Evolutionary conservation across 2,888 invertebrate species (phyloP).

Genomic region (Tuta absoluta): DNA sequence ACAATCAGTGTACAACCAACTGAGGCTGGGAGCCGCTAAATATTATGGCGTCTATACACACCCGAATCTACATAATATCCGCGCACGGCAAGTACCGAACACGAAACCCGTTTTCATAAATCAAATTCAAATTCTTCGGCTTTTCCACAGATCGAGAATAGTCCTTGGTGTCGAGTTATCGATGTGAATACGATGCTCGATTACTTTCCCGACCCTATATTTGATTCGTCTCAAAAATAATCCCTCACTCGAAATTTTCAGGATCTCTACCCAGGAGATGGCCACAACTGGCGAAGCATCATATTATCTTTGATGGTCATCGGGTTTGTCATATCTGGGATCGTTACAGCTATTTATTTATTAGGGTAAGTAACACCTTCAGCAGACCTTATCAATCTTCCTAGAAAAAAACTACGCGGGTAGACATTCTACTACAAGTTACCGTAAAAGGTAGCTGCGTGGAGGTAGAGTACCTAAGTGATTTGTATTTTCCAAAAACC

Average conservation of each 20-base stretch:
- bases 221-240: constrained; percentile 19
- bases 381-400: neutral
- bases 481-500: no score
- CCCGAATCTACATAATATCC: constrained; percentile 34
- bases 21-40: neutral
- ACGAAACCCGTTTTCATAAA: constrained; percentile 46
- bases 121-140: constrained; percentile 45
- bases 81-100: constrained; percentile 40
- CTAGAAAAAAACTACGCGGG: no score
- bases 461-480: no score
- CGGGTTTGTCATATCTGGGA: constrained; percentile 92
- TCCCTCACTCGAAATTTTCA: constrained; percentile 57
- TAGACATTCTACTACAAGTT: no score
- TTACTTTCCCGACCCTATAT: constrained; percentile 23
- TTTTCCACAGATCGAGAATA: constrained; percentile 33
- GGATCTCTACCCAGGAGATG: constrained; percentile 91
- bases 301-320: constrained; percentile 93
- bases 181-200: constrained; percentile 22
- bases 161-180: constrained; percentile 23
- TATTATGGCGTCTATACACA: constrained; percentile 14
- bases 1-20: neutral
- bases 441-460: no score
- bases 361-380: constrained; percentile 83
- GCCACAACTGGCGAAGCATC: constrained; percentile 94
- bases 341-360: constrained; percentile 93